phyloP scores from a whole-genome alignment of 2,113 vertebrate species.

The Hassar affinis region DNA sequence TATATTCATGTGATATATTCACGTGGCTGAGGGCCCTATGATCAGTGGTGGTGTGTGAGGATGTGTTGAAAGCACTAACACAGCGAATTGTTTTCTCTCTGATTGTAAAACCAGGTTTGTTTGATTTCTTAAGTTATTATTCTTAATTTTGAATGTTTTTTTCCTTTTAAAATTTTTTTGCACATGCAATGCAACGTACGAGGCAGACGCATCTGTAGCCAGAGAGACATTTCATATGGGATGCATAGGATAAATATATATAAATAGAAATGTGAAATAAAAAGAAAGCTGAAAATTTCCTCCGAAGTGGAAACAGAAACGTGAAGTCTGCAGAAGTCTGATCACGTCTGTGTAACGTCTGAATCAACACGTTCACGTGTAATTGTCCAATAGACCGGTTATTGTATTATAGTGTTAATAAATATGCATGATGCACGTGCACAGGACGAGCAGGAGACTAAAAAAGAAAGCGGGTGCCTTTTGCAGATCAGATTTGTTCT shows the following conservation, averaged over 20 bases:
- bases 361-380: neutral
- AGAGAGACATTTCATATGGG: no score
- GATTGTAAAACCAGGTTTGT: constrained; percentile 39
- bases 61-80: no score
- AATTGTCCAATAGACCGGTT: neutral
- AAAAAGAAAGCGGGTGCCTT: neutral
- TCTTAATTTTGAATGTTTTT: neutral
- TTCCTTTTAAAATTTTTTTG: constrained; percentile 43
- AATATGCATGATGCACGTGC: neutral
- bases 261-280: neutral
- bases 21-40: neutral
- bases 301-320: neutral
- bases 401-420: neutral
- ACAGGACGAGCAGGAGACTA: neutral
- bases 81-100: constrained; percentile 1
- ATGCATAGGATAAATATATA: no score
- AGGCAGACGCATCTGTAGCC: constrained; percentile 39
- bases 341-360: neutral
- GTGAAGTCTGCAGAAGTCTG: neutral
- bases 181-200: constrained; percentile 72
- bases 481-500: neutral
- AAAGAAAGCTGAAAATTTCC: neutral
- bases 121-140: constrained; percentile 44
- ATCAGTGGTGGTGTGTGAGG: no score
- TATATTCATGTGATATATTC: neutral